A percentile compares a stretch with the other conserved stretches of the same genome.
Conservation (phyloP, 2,888 invertebrate species). For the Mesochorus sp. region DNA sequence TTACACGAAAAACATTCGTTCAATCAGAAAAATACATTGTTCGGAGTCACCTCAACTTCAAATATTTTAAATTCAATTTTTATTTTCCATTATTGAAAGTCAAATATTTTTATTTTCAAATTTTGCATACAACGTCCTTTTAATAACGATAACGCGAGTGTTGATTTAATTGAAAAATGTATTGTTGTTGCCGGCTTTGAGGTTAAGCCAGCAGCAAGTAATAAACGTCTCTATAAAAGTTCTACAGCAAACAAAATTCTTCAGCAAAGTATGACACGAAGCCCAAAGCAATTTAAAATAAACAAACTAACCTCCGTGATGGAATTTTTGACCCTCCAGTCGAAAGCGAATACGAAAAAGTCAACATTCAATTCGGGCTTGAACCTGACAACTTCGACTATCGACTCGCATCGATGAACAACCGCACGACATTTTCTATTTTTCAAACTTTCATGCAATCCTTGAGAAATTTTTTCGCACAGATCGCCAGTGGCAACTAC, state of each 20-base stretch:
- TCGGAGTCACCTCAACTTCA: too few relatives aligned
- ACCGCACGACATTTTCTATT: constrained; percentile 67
- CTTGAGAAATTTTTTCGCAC: constrained; percentile 72
- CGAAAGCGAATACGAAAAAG: constrained; percentile 77
- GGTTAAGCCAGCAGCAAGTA: constrained; percentile 39
- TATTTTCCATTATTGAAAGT: too few relatives aligned
- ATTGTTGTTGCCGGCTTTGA: constrained; percentile 5
- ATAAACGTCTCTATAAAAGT: background rate
- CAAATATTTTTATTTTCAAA: too few relatives aligned
- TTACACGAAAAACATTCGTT: too few relatives aligned
- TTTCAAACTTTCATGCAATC: constrained; percentile 68
- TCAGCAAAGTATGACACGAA: background rate
- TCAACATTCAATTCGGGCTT: constrained; percentile 71
- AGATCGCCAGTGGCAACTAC: constrained; percentile 73
- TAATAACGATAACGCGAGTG: background rate
- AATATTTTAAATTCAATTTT: too few relatives aligned
- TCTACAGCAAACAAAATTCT: background rate
- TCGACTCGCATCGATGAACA: constrained; percentile 76
- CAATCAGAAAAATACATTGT: too few relatives aligned
- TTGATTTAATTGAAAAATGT: background rate
- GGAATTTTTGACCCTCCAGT: constrained; percentile 69
- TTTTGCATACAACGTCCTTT: too few relatives aligned
- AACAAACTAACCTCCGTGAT: constrained; percentile 69
- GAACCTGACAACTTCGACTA: constrained; percentile 66
- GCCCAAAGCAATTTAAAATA: background rate